A percentile compares a stretch with the other conserved stretches of the same genome.
Evolutionary conservation across 2,888 invertebrate genomes (phyloP).

Genomic region (Stratiomys singularior): DNA sequence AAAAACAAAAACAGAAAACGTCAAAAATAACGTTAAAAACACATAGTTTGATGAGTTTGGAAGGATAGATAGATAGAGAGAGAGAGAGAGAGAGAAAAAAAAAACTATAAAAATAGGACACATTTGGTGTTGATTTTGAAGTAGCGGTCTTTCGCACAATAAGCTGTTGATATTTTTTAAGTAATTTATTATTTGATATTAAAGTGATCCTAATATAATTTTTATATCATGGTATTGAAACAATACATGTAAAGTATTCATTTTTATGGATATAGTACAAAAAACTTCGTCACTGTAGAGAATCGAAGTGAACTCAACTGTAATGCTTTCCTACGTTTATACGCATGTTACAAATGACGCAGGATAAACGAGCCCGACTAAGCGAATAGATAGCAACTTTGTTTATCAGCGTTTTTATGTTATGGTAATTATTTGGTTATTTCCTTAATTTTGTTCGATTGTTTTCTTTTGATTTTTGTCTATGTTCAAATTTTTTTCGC

Average conservation of each 20-base stretch:
- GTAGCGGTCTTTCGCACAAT: slow-evolving; percentile 19
- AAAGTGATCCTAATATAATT: slow-evolving; percentile 19
- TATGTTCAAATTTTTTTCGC: not conserved
- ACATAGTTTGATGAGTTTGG: slow-evolving; percentile 47
- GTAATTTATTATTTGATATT: slow-evolving; percentile 39
- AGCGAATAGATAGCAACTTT: not conserved
- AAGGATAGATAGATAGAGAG: not conserved
- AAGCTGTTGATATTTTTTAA: slow-evolving; percentile 41
- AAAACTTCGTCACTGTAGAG: slow-evolving; percentile 24
- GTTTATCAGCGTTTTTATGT: slow-evolving; percentile 13
- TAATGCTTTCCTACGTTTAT: not conserved
- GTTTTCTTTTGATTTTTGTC: not conserved
- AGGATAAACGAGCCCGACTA: not conserved
- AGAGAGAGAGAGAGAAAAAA: not conserved
- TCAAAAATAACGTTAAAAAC: slow-evolving; percentile 44
- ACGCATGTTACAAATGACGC: not conserved
- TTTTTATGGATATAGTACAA: slow-evolving; percentile 38
- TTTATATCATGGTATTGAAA: slow-evolving; percentile 25
- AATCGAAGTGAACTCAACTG: slow-evolving; percentile 25
- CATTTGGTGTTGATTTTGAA: slow-evolving; percentile 20
- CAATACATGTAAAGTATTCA: slow-evolving; percentile 18
- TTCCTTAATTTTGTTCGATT: slow-evolving; percentile 19
- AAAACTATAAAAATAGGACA: not conserved
- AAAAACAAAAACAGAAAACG: slow-evolving; percentile 43
- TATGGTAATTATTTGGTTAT: slow-evolving; percentile 61